Percentiles rank a stretch among this genome's conserved stretches.
Evolutionary conservation across 2,888 invertebrate genomes (phyloP).

Genomic region (Drosophila prostipennis): DNA sequence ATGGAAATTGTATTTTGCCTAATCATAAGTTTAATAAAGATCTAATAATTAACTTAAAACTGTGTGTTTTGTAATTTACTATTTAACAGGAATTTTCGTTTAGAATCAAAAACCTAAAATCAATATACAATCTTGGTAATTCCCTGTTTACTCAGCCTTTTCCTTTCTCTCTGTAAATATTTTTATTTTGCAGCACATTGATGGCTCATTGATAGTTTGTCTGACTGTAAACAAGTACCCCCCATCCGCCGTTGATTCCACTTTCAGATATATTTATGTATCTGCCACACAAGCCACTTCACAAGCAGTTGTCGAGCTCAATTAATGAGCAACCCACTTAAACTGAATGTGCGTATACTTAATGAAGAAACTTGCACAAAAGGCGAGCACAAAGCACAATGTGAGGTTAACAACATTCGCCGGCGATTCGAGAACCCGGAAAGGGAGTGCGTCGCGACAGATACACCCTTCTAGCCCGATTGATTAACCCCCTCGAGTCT

Average conservation of each 20-base stretch:
- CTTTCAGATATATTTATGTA: neutral
- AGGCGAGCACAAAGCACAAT: slow-evolving; percentile 52
- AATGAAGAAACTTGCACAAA: slow-evolving; percentile 38
- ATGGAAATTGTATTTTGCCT: slow-evolving; percentile 57
- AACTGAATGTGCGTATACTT: slow-evolving; percentile 41
- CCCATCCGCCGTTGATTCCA: slow-evolving; percentile 1
- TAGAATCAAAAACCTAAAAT: neutral
- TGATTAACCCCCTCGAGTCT: slow-evolving; percentile 6
- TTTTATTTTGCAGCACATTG: neutral
- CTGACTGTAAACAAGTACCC: slow-evolving; percentile 1
- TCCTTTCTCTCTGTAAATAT: slow-evolving; percentile 10
- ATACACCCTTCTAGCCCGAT: neutral
- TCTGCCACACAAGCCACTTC: slow-evolving; percentile 13
- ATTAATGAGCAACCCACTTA: slow-evolving; percentile 33
- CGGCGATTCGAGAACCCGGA: slow-evolving; percentile 58
- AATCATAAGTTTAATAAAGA: slow-evolving; percentile 65
- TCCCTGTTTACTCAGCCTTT: neutral
- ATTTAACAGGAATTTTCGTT: neutral
- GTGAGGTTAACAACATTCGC: slow-evolving; percentile 65
- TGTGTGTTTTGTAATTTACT: neutral
- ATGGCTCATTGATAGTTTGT: slow-evolving; percentile 12
- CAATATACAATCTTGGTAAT: neutral
- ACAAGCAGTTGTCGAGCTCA: slow-evolving; percentile 16
- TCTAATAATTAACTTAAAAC: slow-evolving; percentile 56
- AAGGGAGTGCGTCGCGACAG: slow-evolving; percentile 40